Evolutionary conservation across 2,113 vertebrate genomes (phyloP), one percentile per base, ranked within the genome.

Genomic region (Ondatra zibethicus): DNA sequence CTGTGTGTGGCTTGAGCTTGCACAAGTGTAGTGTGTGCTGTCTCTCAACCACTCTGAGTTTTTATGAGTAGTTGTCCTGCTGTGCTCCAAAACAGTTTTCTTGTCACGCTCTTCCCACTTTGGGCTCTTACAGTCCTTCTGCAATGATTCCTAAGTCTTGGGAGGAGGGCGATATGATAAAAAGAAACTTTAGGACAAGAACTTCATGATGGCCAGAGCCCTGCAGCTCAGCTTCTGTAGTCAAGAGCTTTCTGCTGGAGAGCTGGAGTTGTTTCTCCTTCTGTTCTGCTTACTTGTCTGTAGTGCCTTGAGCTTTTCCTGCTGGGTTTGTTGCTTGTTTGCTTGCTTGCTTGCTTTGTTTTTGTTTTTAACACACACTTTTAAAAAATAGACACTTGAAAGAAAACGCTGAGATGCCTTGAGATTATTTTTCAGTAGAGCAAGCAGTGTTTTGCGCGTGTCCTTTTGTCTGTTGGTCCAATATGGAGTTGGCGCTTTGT

Each of bases 381-480:
- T 65, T 13, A 50, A 31, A 68, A 86, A 50, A 70, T 11, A 70
- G 36, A 76, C 23, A 65, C 29, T 92, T 58, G 50, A 14, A 36
- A 33, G 45, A 91, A 58, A 55, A 92, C 63, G 81, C 16, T 94
- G 33, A 25, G 86, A 76, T 7, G 47, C 12, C 52, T 65, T 85
- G 6, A 52, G 88, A 70, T 94, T 82, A 81, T 90, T 89, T 96
- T 94, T 96, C 87, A 66, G 75, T 76, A 93, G 7, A 63, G 55
- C 7, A 45, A 55, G 55, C 5, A 47, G n/a, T 76, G 27, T 84
- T 78, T 8, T 13, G 39, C 21, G 55, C 80, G 17, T 77, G 63
- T 89, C 85, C n/a, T 31, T 92, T 89, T 94, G 58, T 65, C 17
- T 93, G 45, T 92, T 89, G 73, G 70, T 33, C 66, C 33, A 92